phyloP scores from a whole-genome alignment of 2,888 invertebrate species.

The Drosophila mercatorum region DNA sequence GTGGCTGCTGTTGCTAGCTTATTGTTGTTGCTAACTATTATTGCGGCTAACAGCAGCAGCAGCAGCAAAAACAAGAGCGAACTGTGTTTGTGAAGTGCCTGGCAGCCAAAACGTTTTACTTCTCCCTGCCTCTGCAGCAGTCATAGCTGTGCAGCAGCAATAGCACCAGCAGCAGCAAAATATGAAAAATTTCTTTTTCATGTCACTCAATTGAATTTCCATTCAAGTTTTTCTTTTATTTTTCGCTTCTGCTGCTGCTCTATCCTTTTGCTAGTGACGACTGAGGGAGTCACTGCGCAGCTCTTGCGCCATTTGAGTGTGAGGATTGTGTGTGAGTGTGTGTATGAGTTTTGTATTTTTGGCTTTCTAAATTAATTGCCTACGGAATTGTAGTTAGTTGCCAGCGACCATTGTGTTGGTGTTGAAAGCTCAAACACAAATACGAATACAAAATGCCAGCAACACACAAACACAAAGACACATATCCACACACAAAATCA shows the following conservation, averaged over 20 bases:
- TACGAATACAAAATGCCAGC: conserved; percentile 56
- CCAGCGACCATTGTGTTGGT: conserved; percentile 59
- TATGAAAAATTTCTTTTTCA: conserved; percentile 81
- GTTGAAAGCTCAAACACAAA: conserved; percentile 75
- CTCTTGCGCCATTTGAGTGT: conserved; percentile 50
- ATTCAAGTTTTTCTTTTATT: conserved; percentile 71
- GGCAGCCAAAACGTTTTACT: conserved; percentile 72
- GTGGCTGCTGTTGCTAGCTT: conserved; percentile 37
- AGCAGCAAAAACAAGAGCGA: conserved; percentile 58
- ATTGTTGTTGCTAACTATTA: conserved; percentile 43
- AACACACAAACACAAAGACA: conserved; percentile 29
- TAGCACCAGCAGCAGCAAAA: conserved; percentile 56
- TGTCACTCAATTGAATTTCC: conserved; percentile 81
- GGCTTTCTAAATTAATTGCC: conserved; percentile 79
- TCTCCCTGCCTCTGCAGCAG: conserved; percentile 53
- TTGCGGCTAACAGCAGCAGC: conserved; percentile 58
- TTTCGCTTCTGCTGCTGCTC: conserved; percentile 32
- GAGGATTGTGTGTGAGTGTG: conserved; percentile 10
- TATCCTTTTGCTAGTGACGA: conserved; percentile 57
- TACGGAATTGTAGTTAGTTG: conserved; percentile 79
- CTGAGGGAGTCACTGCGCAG: conserved; percentile 35
- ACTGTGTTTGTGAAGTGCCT: conserved; percentile 77
- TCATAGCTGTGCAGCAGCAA: conserved; percentile 25
- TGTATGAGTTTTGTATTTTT: conserved; percentile 68
- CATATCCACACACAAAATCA: conserved; percentile 11